These are phyloP conservation scores for Clostera curtula DNA, from an alignment of 2,888 invertebrate species.

Conservation along the genomic window DNA sequence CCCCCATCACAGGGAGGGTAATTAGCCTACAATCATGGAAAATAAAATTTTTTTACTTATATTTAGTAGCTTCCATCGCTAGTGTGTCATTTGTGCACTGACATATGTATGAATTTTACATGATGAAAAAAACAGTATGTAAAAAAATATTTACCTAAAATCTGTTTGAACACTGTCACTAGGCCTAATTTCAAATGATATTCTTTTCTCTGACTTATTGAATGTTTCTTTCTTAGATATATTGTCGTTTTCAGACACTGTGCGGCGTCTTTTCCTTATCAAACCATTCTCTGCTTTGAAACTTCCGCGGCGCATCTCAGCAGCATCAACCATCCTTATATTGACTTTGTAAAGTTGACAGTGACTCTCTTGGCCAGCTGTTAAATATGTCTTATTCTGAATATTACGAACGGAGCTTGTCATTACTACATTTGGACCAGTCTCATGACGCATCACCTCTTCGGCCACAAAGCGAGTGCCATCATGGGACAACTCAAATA, in stretches of 20 bases:
- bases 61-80: no score
- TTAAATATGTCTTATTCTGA: constrained; percentile 84
- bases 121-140: no score
- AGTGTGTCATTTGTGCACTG: no score
- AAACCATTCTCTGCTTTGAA: constrained; percentile 68
- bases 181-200: constrained; percentile 85
- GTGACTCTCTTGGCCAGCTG: constrained; percentile 94
- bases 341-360: constrained; percentile 88
- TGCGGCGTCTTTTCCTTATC: constrained; percentile 59
- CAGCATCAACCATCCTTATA: constrained; percentile 71
- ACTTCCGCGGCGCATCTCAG: constrained; percentile 74
- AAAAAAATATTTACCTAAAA: constrained; percentile 73
- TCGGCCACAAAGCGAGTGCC: constrained; percentile 88
- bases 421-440: constrained; percentile 93
- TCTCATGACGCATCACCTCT: constrained; percentile 92
- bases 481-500: constrained; percentile 92
- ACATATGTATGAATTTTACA: no score
- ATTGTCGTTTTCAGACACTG: constrained; percentile 72
- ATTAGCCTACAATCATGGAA: no score
- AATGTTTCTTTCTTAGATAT: constrained; percentile 62
- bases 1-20: no score
- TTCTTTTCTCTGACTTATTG: constrained; percentile 70
- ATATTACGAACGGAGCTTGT: constrained; percentile 86
- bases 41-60: no score
- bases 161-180: constrained; percentile 90